These are phyloP conservation scores for Lasiurus cinereus DNA, from an alignment of 2,113 vertebrate genomes.

Conservation along the genomic window DNA sequence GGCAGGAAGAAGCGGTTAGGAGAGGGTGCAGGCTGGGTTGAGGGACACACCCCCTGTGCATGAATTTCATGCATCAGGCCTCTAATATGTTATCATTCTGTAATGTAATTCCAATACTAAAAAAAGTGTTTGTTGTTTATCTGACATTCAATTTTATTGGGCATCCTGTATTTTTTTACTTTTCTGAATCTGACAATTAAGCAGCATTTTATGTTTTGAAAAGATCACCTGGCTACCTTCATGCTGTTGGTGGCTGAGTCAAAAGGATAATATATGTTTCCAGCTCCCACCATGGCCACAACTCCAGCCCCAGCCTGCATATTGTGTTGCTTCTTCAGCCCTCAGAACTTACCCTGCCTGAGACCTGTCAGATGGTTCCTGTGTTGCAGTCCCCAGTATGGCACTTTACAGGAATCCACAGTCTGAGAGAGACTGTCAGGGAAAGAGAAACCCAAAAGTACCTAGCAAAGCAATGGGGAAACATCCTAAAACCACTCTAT, in stretches of 20 bases:
- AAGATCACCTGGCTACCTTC: background rate
- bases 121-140: background rate
- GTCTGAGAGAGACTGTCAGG: background rate
- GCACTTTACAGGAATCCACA: background rate
- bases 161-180: background rate
- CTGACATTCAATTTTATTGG: background rate
- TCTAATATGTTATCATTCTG: too few species aligned
- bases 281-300: background rate
- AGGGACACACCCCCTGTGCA: too few species aligned
- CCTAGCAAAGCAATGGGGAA: background rate
- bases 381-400: fast-evolving
- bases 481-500: background rate
- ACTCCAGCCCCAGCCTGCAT: too few species aligned
- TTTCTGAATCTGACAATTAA: background rate
- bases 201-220: background rate
- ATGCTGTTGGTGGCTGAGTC: background rate
- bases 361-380: background rate
- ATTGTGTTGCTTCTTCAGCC: background rate
- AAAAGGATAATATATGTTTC: background rate
- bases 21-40: too few species aligned
- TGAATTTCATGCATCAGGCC: too few species aligned
- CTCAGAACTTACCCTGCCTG: too few species aligned
- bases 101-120: too few species aligned
- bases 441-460: background rate
- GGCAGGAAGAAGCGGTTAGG: too few species aligned